Base-by-base conservation (phyloP, 2,113 vertebrate genomes). In the Menidia beryllina region DNA sequence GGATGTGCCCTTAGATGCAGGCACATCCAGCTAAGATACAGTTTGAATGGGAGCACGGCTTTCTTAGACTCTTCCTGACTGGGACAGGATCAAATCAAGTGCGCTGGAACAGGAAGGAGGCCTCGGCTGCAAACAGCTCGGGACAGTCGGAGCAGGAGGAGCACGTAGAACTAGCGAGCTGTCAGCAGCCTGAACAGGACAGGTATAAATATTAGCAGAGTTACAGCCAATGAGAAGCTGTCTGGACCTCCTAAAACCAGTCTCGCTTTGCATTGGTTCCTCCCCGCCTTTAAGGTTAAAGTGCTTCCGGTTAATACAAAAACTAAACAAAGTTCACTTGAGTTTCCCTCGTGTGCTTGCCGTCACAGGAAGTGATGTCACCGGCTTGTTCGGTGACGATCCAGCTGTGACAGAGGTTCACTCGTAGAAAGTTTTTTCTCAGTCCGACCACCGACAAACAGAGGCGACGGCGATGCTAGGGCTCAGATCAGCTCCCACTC, bases 401-500 rank as follows among this genome's bases (percentile, higher is more conserved):
- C 43, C 60, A 56, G 41, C 20, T 49, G 30, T 50, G 43, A 72
- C 45, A 25, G 30, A 30, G 8, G 30, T 34, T 5, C 10, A 5
- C 10, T 5, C 1, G 1, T 10, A 8, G 43, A 47, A 64, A 47
- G 56, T 72, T 55, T 13, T 39, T 39, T 60, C 63, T 50, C 30
- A 57, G 23, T 81, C 1, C n/a, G 43, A 70, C 20, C 57, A 15
- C 30, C 51, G 24, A 5, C 23, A 23, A 23, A 27, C 27, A 24
- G 38, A 34, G 50, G 43, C 4, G 43, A 64, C 69, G n/a, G n/a
- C n/a, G n/a, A n/a, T n/a, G n/a, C n/a, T n/a, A 61, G 14, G 2
- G 12, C 63, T 96, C 94, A 99, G 91, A 99, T 96, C 59, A 99
- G 96, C 85, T 98, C 98, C 98, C 98, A 99, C 79, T 97, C 98